Conservation (phyloP, 2,888 invertebrate genomes). For the Caenorhabditis sp. region DNA sequence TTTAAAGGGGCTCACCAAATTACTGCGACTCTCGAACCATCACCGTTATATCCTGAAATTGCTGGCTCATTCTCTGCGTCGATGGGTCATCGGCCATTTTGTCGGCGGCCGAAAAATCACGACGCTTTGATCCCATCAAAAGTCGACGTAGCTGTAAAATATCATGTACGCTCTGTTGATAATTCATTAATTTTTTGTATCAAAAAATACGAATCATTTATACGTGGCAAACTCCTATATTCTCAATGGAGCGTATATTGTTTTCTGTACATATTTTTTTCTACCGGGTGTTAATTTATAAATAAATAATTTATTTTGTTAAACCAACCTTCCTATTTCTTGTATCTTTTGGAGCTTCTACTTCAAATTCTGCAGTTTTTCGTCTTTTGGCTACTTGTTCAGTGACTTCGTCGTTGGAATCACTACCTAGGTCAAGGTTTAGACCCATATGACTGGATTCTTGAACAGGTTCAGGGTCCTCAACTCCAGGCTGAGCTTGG, state of each 20-base stretch:
- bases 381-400: neutral
- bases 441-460: too few species aligned
- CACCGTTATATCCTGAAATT: slow-evolving; percentile 5
- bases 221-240: too few species aligned
- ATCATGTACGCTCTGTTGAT: neutral
- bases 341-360: neutral
- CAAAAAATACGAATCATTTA: too few species aligned
- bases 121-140: neutral
- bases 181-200: too few species aligned
- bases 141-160: neutral
- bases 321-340: too few species aligned
- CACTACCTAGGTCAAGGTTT: too few species aligned
- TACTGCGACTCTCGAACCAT: slow-evolving; percentile 17
- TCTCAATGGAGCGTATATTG: neutral
- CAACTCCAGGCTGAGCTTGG: too few species aligned
- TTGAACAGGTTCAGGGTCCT: too few species aligned
- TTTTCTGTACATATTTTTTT: neutral
- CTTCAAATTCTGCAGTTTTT: neutral
- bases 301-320: too few species aligned
- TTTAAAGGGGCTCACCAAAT: neutral
- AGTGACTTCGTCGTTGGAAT: neutral
- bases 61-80: slow-evolving; percentile 19
- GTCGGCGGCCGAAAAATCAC: neutral
- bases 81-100: neutral
- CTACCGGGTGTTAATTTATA: too few species aligned